phyloP scores from a whole-genome alignment of 2,888 invertebrate genomes.

The Ypsolopha sequella region DNA sequence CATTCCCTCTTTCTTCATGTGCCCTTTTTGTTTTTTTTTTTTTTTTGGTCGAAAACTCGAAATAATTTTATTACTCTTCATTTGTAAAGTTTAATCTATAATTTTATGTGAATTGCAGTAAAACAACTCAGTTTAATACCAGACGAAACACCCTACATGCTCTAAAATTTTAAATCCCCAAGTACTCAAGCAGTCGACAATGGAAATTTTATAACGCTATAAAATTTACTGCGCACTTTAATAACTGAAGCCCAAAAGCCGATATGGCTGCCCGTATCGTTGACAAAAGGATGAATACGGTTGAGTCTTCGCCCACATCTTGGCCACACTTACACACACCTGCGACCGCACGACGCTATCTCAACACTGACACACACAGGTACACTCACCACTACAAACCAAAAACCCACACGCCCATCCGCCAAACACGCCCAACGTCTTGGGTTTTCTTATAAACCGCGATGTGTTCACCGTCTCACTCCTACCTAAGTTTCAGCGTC shows the following conservation, averaged over 20 bases:
- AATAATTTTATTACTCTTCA: too few relatives aligned
- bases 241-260: constrained; percentile 59
- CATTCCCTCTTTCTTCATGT: too few relatives aligned
- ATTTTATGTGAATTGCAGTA: too few relatives aligned
- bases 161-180: background rate
- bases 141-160: too few relatives aligned
- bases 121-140: too few relatives aligned
- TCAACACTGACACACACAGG: constrained; percentile 31
- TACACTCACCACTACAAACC: constrained; percentile 39
- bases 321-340: constrained; percentile 31
- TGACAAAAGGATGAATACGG: constrained; percentile 59
- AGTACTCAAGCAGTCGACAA: constrained; percentile 24
- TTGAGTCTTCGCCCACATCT: constrained; percentile 30
- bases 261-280: constrained; percentile 57
- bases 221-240: constrained; percentile 62
- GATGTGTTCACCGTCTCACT: constrained; percentile 59
- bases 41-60: too few relatives aligned
- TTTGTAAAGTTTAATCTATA: too few relatives aligned
- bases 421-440: constrained; percentile 71
- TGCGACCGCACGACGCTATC: constrained; percentile 6
- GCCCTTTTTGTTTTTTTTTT: too few relatives aligned
- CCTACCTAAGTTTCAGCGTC: constrained; percentile 19
- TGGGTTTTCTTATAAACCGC: constrained; percentile 72
- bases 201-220: constrained; percentile 56
- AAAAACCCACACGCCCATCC: constrained; percentile 65